Base-by-base conservation (phyloP, 2,113 vertebrate species). In the Panthera tigris region DNA sequence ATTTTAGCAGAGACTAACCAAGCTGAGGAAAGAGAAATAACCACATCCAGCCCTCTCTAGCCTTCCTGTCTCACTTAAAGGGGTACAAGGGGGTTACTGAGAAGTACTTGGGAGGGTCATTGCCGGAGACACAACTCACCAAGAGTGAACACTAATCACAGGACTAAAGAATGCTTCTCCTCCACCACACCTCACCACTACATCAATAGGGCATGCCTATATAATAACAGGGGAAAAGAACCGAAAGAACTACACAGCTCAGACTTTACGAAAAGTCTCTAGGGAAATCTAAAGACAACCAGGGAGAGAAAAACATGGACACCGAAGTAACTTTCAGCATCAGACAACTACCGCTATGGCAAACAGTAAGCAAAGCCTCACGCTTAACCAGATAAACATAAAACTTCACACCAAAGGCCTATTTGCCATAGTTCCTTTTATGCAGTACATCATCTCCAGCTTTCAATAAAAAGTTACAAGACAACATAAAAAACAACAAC, bases 81-180 rank as follows among this genome's bases (percentile, higher is more conserved):
- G 0, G 0, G 23, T 69, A 16, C 1, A n/a, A 27, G 39, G 39
- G 31, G 45, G 27, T 15, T 36, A 71, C 65, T n/a, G 31, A 69
- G 39, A 63, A 19, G 39, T 57, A 63, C 36, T 61, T 45, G 52
- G 29, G 39, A 83, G 71, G 39, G 66, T 63, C 31, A 63, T 21
- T n/a, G n/a, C 25, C 15, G 48, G 36, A 57, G 10, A 69, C 7
- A 63, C 31, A 63, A 25, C 31, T 36, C 61, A 68, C 48, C n/a
- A 52, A 36, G n/a, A 89, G 16, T 48, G 27, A 79, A 36, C 13
- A 41, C 31, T 69, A 31, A 91, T 29, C 52, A 82, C 15, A 57
- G 14, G 61, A 63, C 18, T 15, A 27, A 13, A 31, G 71, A 79
- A 29, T n/a, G 55, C 25, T 48, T 45, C 39, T 16, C 74, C 39